These are phyloP conservation scores for Thera britannica DNA, from an alignment of 2,888 invertebrate species.

Conservation along the genomic window DNA sequence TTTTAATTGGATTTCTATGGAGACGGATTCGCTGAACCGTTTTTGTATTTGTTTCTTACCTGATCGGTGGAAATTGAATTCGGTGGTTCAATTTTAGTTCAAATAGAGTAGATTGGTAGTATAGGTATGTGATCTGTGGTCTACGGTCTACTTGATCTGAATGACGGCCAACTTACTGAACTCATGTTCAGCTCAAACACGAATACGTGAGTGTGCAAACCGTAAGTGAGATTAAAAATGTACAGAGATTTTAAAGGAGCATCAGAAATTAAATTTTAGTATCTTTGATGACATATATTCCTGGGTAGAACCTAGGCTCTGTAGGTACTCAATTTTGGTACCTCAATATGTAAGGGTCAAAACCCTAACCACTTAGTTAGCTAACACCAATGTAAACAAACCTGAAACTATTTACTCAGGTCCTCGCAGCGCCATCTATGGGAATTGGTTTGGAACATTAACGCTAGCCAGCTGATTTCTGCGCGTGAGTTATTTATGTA, in stretches of 20 bases:
- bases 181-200: not conserved
- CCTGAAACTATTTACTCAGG: not conserved
- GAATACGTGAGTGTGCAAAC: not conserved
- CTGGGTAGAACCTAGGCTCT: no score
- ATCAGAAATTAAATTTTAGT: no score
- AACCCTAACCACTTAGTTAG: no score
- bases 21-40: conserved; percentile 16
- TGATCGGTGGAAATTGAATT: conserved; percentile 26
- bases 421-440: conserved; percentile 34
- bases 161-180: not conserved
- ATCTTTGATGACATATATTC: no score
- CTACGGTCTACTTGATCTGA: conserved; percentile 9
- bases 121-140: conserved; percentile 9
- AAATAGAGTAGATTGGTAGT: conserved; percentile 28
- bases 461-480: conserved; percentile 20
- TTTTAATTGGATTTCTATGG: conserved; percentile 43
- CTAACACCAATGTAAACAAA: conserved; percentile 10
- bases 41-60: conserved; percentile 33
- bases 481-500: conserved; percentile 29
- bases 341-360: no score
- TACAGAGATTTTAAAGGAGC: no score
- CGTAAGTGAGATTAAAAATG: no score
- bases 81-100: conserved; percentile 31
- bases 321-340: no score
- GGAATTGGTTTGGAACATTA: not conserved